These are phyloP conservation scores for Xestia sexstrigata DNA, from an alignment of 2,888 invertebrate species.

Conservation along the genomic window DNA sequence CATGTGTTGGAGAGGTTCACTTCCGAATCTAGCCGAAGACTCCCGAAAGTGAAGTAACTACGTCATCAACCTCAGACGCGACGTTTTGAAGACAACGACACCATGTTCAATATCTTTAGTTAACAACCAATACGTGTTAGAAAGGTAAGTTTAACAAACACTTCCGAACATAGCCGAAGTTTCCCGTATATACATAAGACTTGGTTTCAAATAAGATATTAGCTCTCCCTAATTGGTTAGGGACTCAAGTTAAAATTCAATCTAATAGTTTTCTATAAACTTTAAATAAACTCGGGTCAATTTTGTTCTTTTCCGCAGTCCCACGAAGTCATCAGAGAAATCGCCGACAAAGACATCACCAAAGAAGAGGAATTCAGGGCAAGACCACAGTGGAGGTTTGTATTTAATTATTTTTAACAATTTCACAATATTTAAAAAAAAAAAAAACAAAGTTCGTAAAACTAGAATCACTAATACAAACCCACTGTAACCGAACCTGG, in stretches of 20 bases:
- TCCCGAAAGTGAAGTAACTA: background rate
- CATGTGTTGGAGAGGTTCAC: conserved; percentile 76
- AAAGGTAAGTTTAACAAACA: conserved; percentile 71
- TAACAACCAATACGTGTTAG: conserved; percentile 73
- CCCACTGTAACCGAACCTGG: background rate
- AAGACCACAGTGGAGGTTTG: conserved; percentile 82
- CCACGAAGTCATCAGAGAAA: conserved; percentile 82
- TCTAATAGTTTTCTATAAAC: background rate
- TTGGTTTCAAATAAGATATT: background rate
- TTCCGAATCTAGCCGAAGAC: conserved; percentile 14
- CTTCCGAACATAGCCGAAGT: background rate
- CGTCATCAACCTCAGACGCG: conserved; percentile 47
- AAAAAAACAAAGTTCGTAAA: background rate
- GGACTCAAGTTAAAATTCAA: no score
- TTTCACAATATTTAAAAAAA: background rate
- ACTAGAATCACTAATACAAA: background rate
- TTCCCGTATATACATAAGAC: background rate
- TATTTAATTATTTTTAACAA: background rate
- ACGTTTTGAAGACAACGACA: conserved; percentile 72
- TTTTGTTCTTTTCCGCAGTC: conserved; percentile 72
- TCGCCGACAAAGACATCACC: conserved; percentile 84
- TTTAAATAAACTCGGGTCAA: background rate
- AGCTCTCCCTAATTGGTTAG: no score
- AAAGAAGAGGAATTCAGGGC: conserved; percentile 89
- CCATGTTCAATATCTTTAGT: conserved; percentile 73